Evolutionary conservation across 1,140 invertebrate genomes (phyloP).

Genomic region (Bombyx mandarina): DNA sequence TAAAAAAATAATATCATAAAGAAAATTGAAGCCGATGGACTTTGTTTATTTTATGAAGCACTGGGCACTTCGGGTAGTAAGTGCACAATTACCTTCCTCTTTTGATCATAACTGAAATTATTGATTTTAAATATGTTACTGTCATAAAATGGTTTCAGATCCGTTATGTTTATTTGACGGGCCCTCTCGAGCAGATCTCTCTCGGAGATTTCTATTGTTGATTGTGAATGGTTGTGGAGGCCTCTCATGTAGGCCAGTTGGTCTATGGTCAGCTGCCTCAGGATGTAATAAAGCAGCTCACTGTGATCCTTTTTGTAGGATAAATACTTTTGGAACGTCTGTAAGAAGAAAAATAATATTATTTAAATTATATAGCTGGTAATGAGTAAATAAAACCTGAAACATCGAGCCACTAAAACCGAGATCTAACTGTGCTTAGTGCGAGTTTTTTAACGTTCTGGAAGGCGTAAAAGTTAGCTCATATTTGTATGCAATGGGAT

Average conservation of each 20-base stretch:
- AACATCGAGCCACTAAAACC: no score
- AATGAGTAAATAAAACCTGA: no score
- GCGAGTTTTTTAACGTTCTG: no score
- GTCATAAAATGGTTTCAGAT: slow-evolving; percentile 92
- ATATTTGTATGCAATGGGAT: no score
- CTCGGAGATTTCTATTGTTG: slow-evolving; percentile 91
- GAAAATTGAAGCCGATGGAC: no score
- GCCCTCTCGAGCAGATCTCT: slow-evolving; percentile 93
- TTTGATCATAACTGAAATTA: slow-evolving; percentile 88
- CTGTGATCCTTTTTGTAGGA: slow-evolving; percentile 96
- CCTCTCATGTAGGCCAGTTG: slow-evolving; percentile 90
- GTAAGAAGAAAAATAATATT: slow-evolving; percentile 19
- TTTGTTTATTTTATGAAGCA: background rate
- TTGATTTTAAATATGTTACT: slow-evolving; percentile 94
- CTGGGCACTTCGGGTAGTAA: slow-evolving; percentile 74
- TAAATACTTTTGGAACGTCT: slow-evolving; percentile 95
- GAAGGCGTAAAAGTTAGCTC: no score
- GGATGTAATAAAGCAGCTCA: slow-evolving; percentile 95
- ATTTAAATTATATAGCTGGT: background rate
- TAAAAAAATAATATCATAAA: no score
- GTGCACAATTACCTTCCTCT: slow-evolving; percentile 89
- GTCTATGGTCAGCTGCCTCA: slow-evolving; percentile 94
- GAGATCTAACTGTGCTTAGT: no score
- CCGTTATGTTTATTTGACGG: slow-evolving; percentile 91
- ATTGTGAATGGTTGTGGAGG: slow-evolving; percentile 79